These are phyloP conservation scores for Leucoraja ocellata DNA, from an alignment of 2,797 vertebrate species.

Conservation along the genomic window DNA sequence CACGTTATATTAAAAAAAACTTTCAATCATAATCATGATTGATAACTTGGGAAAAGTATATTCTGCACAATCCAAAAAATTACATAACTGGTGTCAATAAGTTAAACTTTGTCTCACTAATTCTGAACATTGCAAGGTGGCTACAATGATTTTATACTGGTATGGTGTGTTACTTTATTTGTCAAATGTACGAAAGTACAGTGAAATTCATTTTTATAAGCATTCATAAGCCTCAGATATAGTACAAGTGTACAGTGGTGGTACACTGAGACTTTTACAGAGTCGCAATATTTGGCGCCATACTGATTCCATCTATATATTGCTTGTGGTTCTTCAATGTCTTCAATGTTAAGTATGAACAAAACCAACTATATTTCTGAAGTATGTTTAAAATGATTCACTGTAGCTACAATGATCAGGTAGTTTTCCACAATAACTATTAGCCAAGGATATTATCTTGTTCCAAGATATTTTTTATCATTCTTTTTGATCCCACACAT, in stretches of 20 bases:
- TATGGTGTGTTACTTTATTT: too few relatives aligned
- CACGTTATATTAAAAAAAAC: not conserved
- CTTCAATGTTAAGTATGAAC: not conserved
- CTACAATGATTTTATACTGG: not conserved
- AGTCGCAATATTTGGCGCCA: too few relatives aligned
- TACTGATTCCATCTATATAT: not conserved
- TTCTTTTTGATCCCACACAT: not conserved
- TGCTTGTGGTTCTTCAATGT: not conserved
- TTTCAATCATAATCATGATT: not conserved
- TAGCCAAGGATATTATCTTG: constrained; percentile 15
- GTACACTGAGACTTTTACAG: too few relatives aligned
- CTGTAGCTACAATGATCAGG: not conserved
- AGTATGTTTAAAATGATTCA: not conserved
- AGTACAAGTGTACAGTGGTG: too few relatives aligned
- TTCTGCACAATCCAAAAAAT: not conserved
- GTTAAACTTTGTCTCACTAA: constrained; percentile 12
- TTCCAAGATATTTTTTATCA: constrained; percentile 21
- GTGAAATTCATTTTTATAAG: too few relatives aligned
- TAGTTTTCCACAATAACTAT: constrained; percentile 24
- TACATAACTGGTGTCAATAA: not conserved
- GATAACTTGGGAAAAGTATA: constrained; percentile 12
- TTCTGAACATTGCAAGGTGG: not conserved
- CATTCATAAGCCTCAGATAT: too few relatives aligned
- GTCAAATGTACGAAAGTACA: too few relatives aligned
- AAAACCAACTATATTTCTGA: not conserved